A percentile compares a stretch with the other conserved stretches of the same genome.
These are phyloP conservation scores for Cheirogaleus major DNA, from an alignment of 2,797 vertebrate genomes.

Conservation along the genomic window DNA sequence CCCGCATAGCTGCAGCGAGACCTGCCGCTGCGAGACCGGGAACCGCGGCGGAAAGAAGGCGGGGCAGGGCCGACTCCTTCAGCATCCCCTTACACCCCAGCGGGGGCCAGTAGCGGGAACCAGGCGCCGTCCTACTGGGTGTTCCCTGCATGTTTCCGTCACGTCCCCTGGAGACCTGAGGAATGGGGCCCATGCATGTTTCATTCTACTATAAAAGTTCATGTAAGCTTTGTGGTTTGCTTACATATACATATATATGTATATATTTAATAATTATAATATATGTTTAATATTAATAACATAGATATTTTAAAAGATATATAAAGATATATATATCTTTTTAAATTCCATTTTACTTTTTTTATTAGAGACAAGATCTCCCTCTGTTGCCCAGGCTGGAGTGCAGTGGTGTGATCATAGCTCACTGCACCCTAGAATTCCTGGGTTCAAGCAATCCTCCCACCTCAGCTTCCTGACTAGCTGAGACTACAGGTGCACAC, in stretches of 20 bases:
- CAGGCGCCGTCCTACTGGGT: fast-evolving
- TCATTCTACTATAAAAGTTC: not conserved
- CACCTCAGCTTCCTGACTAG: not conserved
- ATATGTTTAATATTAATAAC: no score
- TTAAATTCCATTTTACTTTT: not conserved
- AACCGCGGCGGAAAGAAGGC: not conserved
- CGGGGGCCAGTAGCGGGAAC: not conserved
- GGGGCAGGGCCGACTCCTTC: not conserved
- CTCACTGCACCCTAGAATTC: not conserved
- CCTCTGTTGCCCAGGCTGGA: not conserved
- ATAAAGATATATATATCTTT: not conserved
- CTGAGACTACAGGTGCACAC: not conserved
- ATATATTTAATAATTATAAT: no score
- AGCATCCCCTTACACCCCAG: not conserved
- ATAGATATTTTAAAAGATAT: no score
- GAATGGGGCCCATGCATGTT: not conserved
- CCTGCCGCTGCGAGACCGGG: not conserved
- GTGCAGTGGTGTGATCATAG: not conserved
- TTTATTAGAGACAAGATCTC: not conserved
- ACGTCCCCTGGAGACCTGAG: not conserved
- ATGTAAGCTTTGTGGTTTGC: not conserved
- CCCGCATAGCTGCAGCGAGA: not conserved
- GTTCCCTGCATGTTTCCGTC: not conserved
- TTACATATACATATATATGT: not conserved
- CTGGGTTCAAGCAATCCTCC: not conserved